Conservation (phyloP, 2,888 invertebrate species). For the Opisthograptis luteolata region DNA sequence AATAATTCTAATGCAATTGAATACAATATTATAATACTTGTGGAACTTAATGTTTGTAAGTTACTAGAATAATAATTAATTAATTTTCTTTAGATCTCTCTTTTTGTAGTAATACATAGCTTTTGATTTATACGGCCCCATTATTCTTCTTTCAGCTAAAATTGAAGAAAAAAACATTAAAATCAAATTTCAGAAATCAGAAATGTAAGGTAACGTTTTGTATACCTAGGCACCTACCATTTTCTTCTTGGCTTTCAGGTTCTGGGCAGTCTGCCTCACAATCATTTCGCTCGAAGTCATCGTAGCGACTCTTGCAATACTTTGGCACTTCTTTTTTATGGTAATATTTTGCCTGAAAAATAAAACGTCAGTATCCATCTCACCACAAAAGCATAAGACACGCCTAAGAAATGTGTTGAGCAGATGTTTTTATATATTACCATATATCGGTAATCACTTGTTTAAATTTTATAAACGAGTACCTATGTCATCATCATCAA, state of each 20-base stretch:
- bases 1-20: no score
- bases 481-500: no score
- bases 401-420: neutral
- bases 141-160: constrained; percentile 64
- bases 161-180: constrained; percentile 26
- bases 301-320: constrained; percentile 62
- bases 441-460: no score
- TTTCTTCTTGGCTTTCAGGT: constrained; percentile 38
- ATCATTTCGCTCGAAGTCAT: constrained; percentile 59
- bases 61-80: no score
- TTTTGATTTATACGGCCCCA: constrained; percentile 57
- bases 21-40: neutral
- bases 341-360: constrained; percentile 51
- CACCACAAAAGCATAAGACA: no score
- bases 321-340: constrained; percentile 62
- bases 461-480: no score
- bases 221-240: no score
- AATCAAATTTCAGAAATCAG: neutral
- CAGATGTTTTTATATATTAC: no score
- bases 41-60: neutral
- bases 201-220: neutral
- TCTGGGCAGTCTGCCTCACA: constrained; percentile 62
- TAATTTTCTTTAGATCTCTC: constrained; percentile 38
- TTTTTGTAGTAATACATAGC: constrained; percentile 60
- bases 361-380: neutral